Evolutionary conservation across 2,888 invertebrate genomes (phyloP).

Genomic region (Leucophenga maculata): DNA sequence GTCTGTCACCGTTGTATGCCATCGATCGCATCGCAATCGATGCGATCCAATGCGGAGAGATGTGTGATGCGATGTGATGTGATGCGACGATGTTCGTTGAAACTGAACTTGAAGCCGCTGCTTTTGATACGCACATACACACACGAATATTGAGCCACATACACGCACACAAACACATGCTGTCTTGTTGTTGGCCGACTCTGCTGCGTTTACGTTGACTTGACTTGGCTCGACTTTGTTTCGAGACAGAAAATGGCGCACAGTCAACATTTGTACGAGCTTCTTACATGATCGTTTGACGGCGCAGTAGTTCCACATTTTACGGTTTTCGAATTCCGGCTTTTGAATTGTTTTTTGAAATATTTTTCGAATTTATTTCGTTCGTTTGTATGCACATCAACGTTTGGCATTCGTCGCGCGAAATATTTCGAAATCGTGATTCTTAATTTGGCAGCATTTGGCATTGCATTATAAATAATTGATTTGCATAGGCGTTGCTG

Average conservation of each 20-base stretch:
- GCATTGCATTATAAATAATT: background rate
- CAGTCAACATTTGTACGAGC: constrained; percentile 11
- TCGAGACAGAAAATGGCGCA: constrained; percentile 4
- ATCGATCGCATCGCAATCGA: too few relatives aligned
- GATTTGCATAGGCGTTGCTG: background rate
- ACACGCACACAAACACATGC: background rate
- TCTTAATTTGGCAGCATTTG: background rate
- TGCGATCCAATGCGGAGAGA: too few relatives aligned
- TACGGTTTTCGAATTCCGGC: background rate
- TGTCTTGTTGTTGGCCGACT: background rate
- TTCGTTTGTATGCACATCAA: too few relatives aligned
- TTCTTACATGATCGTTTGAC: constrained; percentile 5
- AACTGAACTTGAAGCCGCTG: constrained; percentile 12
- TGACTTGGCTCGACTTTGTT: constrained; percentile 5
- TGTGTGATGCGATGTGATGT: too few relatives aligned
- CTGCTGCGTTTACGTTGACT: background rate
- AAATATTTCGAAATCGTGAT: too few relatives aligned
- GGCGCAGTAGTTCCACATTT: background rate
- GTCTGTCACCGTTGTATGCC: too few relatives aligned
- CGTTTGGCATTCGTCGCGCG: too few relatives aligned
- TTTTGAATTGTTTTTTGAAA: background rate
- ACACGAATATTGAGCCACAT: background rate
- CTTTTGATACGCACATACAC: background rate
- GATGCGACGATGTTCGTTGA: background rate
- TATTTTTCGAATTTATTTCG: too few relatives aligned